Evolutionary conservation across 2,888 invertebrate species (phyloP), one percentile per base, ranked within the genome.

Genomic region (Melieria omissa): DNA sequence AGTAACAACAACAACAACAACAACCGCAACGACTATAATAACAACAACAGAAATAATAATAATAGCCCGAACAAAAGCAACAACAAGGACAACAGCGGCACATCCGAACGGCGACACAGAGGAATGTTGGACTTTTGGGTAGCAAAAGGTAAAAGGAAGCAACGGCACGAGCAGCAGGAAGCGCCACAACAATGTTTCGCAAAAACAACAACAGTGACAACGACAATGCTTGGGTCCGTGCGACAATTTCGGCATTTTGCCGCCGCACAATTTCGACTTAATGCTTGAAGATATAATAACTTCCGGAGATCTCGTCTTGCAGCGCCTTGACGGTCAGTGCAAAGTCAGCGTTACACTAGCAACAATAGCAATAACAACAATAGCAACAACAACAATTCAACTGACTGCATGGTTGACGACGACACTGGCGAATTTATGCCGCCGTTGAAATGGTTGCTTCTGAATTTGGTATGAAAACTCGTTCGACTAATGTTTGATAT

Each of bases 231-330:
- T n/a, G n/a, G 60, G 60, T 12, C 44, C 42, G 42, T 67, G 58
- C 61, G 60, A 29, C 60, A 61, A 41, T 67, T 60, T 60, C 42
- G 67, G 60, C 60, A 67, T 67, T 67, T 67, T 61, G 67, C n/a
- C 49, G 60, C 61, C 66, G 58, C 52, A 65, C 70, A 65, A 71
- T 71, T 64, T 52, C 55, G 76, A 78, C 76, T 79, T 81, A 80
- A 82, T 84, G 80, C 82, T 82, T 82, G 81, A 83, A 83, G 83
- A 85, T 81, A 82, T 84, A 84, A 84, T 83, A 85, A 85, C 83
- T 84, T 84, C 84, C 84, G 85, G 84, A 83, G 80, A 83, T 84
- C 82, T 83, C 46, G 61, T 49, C 62, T 46, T 62, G 69, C 41
- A 29, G 66, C 2, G 2, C 29, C 29, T 29, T 29, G 29, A 29